These are phyloP conservation scores for Biston stratarius DNA, from an alignment of 2,888 invertebrate species.

Conservation along the genomic window DNA sequence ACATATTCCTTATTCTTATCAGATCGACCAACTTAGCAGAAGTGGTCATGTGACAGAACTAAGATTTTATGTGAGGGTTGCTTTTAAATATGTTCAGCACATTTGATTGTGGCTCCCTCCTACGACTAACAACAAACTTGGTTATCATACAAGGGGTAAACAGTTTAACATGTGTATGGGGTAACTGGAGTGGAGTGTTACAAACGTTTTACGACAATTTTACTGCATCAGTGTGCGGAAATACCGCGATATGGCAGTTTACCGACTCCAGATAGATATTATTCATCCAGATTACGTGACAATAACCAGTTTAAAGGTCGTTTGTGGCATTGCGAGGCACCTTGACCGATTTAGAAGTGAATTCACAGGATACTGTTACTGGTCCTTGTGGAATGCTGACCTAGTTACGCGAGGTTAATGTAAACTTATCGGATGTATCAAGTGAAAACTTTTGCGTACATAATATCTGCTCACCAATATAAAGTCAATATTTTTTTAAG, in stretches of 20 bases:
- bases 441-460: neutral
- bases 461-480: no score
- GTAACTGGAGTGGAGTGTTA: slow-evolving; percentile 12
- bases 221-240: slow-evolving; percentile 16
- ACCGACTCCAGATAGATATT: slow-evolving; percentile 16
- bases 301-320: slow-evolving; percentile 34
- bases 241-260: slow-evolving; percentile 7
- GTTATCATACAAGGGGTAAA: slow-evolving; percentile 1
- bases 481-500: no score
- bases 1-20: neutral
- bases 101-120: neutral
- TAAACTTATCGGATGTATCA: neutral
- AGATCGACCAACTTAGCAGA: neutral
- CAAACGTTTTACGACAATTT: slow-evolving; percentile 26
- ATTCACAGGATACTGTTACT: slow-evolving; percentile 25
- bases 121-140: neutral
- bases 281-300: slow-evolving; percentile 38
- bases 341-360: slow-evolving; percentile 35
- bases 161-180: slow-evolving; percentile 14
- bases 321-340: slow-evolving; percentile 29
- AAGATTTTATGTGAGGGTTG: neutral
- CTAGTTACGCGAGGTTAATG: slow-evolving; percentile 9
- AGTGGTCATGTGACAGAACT: neutral
- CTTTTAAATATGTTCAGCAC: neutral
- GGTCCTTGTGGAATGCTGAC: slow-evolving; percentile 16